A percentile compares a stretch with the other conserved stretches of the same genome.
Evolutionary conservation across 2,113 vertebrate genomes (phyloP).

Genomic region (Panurus biarmicus): DNA sequence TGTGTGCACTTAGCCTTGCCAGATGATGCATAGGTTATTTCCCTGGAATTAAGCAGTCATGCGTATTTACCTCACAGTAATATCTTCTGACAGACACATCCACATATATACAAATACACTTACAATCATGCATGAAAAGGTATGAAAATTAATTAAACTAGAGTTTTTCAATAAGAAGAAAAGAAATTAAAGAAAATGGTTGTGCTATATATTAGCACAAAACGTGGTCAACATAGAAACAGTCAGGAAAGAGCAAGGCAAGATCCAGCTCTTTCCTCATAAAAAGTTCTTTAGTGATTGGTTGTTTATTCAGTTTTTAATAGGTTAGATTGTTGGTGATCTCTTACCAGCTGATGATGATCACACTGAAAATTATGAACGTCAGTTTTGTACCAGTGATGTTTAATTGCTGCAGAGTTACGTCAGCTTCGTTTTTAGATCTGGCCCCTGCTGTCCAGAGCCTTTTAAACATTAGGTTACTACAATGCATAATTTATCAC

Average conservation of each 20-base stretch:
- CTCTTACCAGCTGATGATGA: not conserved
- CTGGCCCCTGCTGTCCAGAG: not conserved
- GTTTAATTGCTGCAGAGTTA: not conserved
- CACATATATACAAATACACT: not conserved
- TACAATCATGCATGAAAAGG: not conserved
- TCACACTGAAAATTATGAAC: not conserved
- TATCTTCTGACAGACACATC: not conserved
- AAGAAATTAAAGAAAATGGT: not conserved
- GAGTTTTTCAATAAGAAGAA: not conserved
- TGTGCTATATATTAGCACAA: accelerated
- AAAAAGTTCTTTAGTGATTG: not conserved
- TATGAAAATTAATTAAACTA: not conserved
- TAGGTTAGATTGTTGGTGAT: not conserved
- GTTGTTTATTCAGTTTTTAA: not conserved
- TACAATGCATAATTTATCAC: conserved; percentile 7
- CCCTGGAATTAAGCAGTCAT: conserved; percentile 28
- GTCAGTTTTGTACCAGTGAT: not conserved
- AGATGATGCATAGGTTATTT: conserved; percentile 35
- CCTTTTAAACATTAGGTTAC: not conserved
- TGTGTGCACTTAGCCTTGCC: not conserved
- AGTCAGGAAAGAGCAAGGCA: not conserved
- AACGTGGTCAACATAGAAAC: not conserved
- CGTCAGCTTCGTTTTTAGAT: not conserved
- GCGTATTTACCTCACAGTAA: not conserved
- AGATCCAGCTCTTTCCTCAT: not conserved